These are phyloP conservation scores for Mantis religiosa DNA, from an alignment of 2,888 invertebrate genomes.

Conservation along the genomic window DNA sequence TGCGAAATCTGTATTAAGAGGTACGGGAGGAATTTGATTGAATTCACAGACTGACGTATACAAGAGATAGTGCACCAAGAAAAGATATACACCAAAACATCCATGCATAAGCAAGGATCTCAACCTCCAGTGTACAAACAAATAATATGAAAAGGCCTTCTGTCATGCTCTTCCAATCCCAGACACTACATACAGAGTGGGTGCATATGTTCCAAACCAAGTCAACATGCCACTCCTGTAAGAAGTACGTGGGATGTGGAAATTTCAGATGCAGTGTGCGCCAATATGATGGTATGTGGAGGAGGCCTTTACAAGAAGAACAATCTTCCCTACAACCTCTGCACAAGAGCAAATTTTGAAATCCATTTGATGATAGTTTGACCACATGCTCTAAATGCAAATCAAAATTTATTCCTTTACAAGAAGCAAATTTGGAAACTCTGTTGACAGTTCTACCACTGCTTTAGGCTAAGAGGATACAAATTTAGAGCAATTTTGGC, in stretches of 20 bases:
- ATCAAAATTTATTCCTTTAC: neutral
- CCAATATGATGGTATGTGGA: neutral
- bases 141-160: neutral
- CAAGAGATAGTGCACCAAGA: neutral
- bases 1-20: neutral
- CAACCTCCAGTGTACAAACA: neutral
- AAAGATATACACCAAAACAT: neutral
- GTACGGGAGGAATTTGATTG: neutral
- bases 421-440: neutral
- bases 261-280: neutral
- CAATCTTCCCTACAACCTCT: neutral
- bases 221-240: neutral
- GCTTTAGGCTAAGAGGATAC: neutral
- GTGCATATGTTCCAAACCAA: neutral
- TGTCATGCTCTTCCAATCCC: neutral
- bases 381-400: neutral
- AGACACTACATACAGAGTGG: neutral
- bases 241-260: neutral
- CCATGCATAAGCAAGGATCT: slow-evolving; percentile 3
- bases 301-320: neutral
- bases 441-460: neutral
- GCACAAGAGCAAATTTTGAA: neutral
- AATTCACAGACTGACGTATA: neutral
- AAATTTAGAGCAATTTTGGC: neutral
- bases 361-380: neutral